Percentiles rank a stretch among this genome's conserved stretches.
Evolutionary conservation across 2,888 invertebrate genomes (phyloP).

Genomic region (Leptodirus hochenwartii): DNA sequence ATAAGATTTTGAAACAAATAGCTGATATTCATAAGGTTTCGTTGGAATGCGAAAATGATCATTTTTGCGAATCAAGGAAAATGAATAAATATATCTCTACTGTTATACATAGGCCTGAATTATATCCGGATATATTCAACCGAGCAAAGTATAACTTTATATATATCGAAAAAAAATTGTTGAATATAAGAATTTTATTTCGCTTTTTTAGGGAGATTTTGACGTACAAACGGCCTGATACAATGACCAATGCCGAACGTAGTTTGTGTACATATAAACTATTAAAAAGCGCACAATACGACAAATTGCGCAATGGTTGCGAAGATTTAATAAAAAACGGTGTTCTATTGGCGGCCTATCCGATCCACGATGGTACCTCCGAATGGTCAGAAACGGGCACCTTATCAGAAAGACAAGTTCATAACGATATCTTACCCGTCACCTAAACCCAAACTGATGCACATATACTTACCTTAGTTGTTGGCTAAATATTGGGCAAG

Average conservation of each 20-base stretch:
- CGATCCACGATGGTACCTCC: constrained; percentile 9
- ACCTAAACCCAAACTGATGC: not conserved
- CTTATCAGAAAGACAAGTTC: constrained; percentile 11
- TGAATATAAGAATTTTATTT: no score
- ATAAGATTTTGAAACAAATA: no score
- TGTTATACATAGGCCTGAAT: no score
- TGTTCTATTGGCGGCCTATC: constrained; percentile 8
- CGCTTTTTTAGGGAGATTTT: constrained; percentile 5
- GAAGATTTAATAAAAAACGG: constrained; percentile 6
- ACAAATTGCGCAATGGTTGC: constrained; percentile 3
- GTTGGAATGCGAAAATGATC: no score
- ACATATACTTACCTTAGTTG: constrained; percentile 15
- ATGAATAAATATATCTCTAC: no score
- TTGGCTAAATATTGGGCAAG: constrained; percentile 39
- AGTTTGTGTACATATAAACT: constrained; percentile 6
- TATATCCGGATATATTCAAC: no score
- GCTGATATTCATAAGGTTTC: no score
- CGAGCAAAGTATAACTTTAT: no score
- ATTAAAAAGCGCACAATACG: constrained; percentile 3
- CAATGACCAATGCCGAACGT: constrained; percentile 7
- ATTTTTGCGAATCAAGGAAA: no score
- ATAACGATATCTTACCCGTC: not conserved
- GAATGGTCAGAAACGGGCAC: constrained; percentile 8
- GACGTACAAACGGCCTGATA: constrained; percentile 3
- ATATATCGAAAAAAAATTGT: no score